phyloP scores from a whole-genome alignment of 53 echinoderm and acorn worm genomes.

The Luidia sarsii region DNA sequence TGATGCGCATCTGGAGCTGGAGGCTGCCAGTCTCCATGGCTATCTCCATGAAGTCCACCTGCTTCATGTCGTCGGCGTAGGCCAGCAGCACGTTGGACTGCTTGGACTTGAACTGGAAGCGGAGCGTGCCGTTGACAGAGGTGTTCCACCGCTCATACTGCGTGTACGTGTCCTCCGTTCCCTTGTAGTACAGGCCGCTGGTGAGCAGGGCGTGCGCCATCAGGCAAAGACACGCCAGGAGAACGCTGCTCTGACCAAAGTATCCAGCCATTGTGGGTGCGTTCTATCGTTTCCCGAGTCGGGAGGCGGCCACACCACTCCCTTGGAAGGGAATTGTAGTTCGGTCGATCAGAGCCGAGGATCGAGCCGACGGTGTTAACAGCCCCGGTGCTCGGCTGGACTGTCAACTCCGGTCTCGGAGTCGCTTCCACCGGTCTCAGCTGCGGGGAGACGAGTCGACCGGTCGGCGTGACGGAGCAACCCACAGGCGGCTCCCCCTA shows the following conservation, averaged over 20 bases:
- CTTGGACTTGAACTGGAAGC: constrained; percentile 85
- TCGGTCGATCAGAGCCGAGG: too few species aligned
- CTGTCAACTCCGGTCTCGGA: too few species aligned
- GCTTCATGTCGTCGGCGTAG: constrained; percentile 72
- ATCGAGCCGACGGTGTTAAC: too few species aligned
- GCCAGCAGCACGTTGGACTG: constrained; percentile 55
- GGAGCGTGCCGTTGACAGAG: constrained; percentile 82
- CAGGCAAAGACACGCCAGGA: constrained; percentile 33
- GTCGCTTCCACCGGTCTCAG: too few species aligned
- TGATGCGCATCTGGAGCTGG: constrained; percentile 66
- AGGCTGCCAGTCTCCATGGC: constrained; percentile 55
- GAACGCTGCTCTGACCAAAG: not conserved
- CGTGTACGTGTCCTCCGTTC: constrained; percentile 61
- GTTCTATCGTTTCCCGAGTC: too few species aligned
- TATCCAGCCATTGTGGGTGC: constrained; percentile 24
- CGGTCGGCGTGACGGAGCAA: too few species aligned
- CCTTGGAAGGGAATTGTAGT: too few species aligned
- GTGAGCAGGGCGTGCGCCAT: constrained; percentile 3
- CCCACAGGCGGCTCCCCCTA: constrained; percentile 6
- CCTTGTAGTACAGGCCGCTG: constrained; percentile 55
- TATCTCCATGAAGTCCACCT: constrained; percentile 69
- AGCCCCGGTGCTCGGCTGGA: too few species aligned
- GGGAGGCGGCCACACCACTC: too few species aligned
- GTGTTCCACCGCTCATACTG: constrained; percentile 90
- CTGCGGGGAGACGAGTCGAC: too few species aligned